Percentiles rank a stretch among this genome's conserved stretches.
Conservation (phyloP, 1,140 invertebrate species). For the Calephelis nemesis region DNA sequence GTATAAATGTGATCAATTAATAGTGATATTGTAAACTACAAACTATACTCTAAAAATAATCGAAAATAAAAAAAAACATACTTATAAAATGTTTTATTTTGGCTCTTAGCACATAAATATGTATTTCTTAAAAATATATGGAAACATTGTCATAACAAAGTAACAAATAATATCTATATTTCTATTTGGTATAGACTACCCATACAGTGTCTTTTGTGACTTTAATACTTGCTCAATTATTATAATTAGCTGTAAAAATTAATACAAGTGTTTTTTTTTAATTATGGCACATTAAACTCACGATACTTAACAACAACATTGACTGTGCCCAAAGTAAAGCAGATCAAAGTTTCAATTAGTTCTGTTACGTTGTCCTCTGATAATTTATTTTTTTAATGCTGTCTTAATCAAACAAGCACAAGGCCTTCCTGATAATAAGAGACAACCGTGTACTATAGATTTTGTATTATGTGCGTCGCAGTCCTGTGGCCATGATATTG, state of each 20-base stretch:
- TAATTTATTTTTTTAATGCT: too few species aligned
- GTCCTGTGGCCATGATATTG: too few species aligned
- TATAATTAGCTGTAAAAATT: neutral
- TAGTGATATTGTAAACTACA: slow-evolving; percentile 24
- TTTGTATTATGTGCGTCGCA: too few species aligned
- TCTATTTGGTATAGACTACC: slow-evolving; percentile 63
- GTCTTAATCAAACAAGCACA: too few species aligned
- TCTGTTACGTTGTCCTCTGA: neutral
- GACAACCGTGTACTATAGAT: too few species aligned
- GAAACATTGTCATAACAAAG: slow-evolving; percentile 61
- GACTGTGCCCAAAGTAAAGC: slow-evolving; percentile 49
- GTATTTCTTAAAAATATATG: slow-evolving; percentile 46
- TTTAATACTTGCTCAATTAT: slow-evolving; percentile 28
- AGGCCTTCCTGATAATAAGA: too few species aligned
- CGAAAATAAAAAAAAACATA: slow-evolving; percentile 64
- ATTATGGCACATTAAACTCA: slow-evolving; percentile 39
- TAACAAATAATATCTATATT: slow-evolving; percentile 50
- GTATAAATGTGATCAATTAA: slow-evolving; percentile 64
- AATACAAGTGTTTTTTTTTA: neutral
- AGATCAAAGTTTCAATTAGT: slow-evolving; percentile 44
- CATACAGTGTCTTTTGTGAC: slow-evolving; percentile 64
- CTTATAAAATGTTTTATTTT: slow-evolving; percentile 51
- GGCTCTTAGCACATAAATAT: slow-evolving; percentile 50
- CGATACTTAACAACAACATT: slow-evolving; percentile 38
- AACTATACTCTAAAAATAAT: slow-evolving; percentile 35